Evolutionary conservation across 2,113 vertebrate genomes (phyloP), one percentile per base, ranked within the genome.

Genomic region (Trematocara zebra): DNA sequence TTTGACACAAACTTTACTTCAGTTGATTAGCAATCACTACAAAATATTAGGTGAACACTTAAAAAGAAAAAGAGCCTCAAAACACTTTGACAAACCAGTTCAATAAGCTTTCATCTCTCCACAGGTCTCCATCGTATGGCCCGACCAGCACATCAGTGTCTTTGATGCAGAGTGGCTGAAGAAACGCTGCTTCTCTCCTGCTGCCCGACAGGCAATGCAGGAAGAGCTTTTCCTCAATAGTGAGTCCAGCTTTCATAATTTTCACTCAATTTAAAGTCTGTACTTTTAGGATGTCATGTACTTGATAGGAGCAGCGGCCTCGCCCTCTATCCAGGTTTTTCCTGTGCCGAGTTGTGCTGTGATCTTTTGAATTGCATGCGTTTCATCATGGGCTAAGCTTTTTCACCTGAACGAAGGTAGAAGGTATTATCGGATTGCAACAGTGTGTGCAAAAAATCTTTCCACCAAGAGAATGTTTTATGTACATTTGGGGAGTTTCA

Each of bases 81-180:
- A 44, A 72, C 40, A 42, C 37, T 72, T 5, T 11, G n/a, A 14
- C 9, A 11, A 8, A 3, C 9, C 47, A 6, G 23, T 80, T 78
- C 56, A 67, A 47, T 18, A 54, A 17, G 51, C 11, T 40, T 72
- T 78, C 51, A 47, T 88, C 1, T 80, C n/a, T 88, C 86, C 64
- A 14, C 94, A 99, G 98, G 95, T 99, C 85, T 96, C 91, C 31
- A 83, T 99, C 57, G 95, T 93, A 0, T 99, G 99, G 98, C 97
- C 97, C 0, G 97, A 98, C 91, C 96, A 97, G 40, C 98, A 99
- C 64, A 80, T 81, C 35, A 99, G 98, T 3, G 96, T 98, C 82
- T 99, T 97, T 81, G 96, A 98, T 72, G 93, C 97, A 6, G 95
- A 97, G 1, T 99, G 98, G 98, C 90, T 99, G 91, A 98, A 97